Evolutionary conservation across 2,888 invertebrate species (phyloP).

Genomic region (Phania funesta): DNA sequence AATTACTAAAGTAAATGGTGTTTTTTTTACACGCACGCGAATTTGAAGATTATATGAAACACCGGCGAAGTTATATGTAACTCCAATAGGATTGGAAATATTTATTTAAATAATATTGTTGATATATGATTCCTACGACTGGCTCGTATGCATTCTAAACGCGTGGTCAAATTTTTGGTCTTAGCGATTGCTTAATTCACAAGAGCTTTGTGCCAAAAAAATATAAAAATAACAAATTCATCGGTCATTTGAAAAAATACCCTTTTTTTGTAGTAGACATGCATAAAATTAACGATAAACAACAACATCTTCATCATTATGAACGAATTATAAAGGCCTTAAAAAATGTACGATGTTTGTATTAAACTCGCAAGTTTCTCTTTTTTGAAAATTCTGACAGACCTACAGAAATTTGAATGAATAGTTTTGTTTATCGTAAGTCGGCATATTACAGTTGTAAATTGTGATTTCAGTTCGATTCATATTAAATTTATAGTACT

Average conservation of each 20-base stretch:
- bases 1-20: slow-evolving; percentile 11
- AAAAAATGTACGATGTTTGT: slow-evolving; percentile 12
- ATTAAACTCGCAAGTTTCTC: background rate
- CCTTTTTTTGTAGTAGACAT: slow-evolving; percentile 14
- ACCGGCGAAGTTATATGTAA: no score
- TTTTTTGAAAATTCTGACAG: background rate
- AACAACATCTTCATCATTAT: slow-evolving; percentile 30
- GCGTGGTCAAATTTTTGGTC: no score
- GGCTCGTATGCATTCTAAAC: no score
- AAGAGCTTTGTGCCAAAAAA: no score
- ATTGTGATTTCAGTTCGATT: background rate
- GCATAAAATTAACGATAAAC: slow-evolving; percentile 6
- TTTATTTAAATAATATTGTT: no score
- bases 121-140: no score
- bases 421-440: background rate
- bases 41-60: no score
- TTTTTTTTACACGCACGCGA: no score
- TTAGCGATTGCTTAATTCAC: no score
- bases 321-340: slow-evolving; percentile 36
- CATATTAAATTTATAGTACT: background rate
- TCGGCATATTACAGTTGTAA: background rate
- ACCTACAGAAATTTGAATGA: background rate
- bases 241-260: no score
- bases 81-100: no score
- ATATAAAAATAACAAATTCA: no score